These are phyloP conservation scores for Tokudaia tokunoshimensis DNA, from an alignment of 2,797 vertebrate species.

Conservation along the genomic window DNA sequence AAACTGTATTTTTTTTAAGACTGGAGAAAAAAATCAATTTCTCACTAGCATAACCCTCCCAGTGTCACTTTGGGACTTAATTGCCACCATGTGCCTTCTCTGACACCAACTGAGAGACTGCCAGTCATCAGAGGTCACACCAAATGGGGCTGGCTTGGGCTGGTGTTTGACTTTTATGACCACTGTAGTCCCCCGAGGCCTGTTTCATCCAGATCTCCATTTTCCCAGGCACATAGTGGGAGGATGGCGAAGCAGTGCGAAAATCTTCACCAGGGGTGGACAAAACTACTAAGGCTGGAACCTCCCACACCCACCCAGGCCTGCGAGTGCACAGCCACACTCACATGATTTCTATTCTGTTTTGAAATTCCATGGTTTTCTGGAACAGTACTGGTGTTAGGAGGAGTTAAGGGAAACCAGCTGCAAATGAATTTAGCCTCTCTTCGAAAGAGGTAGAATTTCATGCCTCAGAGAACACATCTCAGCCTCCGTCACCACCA, in stretches of 20 bases:
- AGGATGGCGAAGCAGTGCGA: background rate
- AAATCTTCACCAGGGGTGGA: background rate
- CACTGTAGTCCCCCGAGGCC: constrained; percentile 62
- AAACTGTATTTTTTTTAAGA: constrained; percentile 49
- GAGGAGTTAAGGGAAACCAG: constrained; percentile 72
- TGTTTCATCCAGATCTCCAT: background rate
- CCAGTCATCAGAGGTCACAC: constrained; percentile 56
- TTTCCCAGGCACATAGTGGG: constrained; percentile 59
- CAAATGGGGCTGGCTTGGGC: constrained; percentile 72
- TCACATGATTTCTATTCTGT: constrained; percentile 68
- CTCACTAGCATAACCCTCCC: constrained; percentile 76
- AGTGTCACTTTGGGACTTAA: constrained; percentile 77
- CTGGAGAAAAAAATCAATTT: constrained; percentile 71
- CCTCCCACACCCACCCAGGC: constrained; percentile 20
- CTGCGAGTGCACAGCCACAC: background rate
- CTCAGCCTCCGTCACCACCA: background rate
- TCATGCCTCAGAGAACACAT: background rate
- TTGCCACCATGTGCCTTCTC: constrained; percentile 77
- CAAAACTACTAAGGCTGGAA: background rate
- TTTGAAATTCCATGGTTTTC: constrained; percentile 69
- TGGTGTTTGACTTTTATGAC: constrained; percentile 69
- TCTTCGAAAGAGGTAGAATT: constrained; percentile 37
- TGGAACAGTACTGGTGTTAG: constrained; percentile 65
- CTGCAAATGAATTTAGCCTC: constrained; percentile 35
- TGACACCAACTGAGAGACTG: constrained; percentile 67